Conservation (phyloP, 2,888 invertebrate species). For the Lasius fuliginosus region DNA sequence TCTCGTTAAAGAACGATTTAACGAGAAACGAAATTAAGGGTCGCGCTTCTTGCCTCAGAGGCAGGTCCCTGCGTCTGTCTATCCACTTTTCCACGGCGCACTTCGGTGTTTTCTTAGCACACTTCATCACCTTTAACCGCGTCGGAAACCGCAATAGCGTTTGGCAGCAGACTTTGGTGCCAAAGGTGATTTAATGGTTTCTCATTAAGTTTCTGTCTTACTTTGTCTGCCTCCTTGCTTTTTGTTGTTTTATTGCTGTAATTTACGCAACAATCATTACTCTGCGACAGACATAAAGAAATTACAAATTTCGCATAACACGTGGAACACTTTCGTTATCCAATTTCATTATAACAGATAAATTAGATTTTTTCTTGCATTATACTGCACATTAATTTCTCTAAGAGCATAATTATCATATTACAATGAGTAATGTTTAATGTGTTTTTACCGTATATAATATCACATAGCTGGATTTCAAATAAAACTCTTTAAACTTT, state of each 20-base stretch:
- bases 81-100: constrained; percentile 54
- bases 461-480: not conserved
- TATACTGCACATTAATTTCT: not conserved
- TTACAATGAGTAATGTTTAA: not conserved
- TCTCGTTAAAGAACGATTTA: constrained; percentile 76
- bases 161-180: constrained; percentile 54
- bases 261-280: constrained; percentile 61
- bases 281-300: constrained; percentile 11
- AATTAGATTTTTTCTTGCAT: not conserved
- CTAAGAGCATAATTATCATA: not conserved
- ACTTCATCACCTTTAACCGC: constrained; percentile 67
- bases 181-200: constrained; percentile 74
- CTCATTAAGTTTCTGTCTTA: constrained; percentile 70
- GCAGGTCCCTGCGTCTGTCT: constrained; percentile 53
- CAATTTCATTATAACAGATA: not conserved
- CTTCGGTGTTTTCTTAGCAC: constrained; percentile 68
- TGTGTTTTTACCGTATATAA: not conserved
- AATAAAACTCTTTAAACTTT: not conserved
- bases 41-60: constrained; percentile 63
- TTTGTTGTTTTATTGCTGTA: constrained; percentile 53
- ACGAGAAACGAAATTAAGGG: constrained; percentile 78
- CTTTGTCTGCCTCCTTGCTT: constrained; percentile 63
- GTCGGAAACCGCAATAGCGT: constrained; percentile 52
- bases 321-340: not conserved
- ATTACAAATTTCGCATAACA: not conserved